Conservation (phyloP, 2,113 vertebrate genomes). For the Tenebrosternarchus preto region DNA sequence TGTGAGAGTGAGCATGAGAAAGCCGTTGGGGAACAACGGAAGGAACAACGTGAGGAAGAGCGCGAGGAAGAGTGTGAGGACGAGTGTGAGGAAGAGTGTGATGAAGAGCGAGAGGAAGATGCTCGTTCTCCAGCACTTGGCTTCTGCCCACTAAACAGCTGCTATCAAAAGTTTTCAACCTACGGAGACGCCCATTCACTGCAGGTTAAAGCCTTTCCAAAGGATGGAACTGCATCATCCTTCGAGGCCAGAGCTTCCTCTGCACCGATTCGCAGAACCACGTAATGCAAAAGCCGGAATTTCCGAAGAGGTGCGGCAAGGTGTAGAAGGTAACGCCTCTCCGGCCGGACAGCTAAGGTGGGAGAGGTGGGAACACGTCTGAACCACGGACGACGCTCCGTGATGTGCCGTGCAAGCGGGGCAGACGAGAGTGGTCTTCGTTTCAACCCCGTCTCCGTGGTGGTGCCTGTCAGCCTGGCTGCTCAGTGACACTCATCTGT, state of each 20-base stretch:
- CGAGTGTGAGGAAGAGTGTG: conserved; percentile 16
- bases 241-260: conserved; percentile 44
- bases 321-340: conserved; percentile 28
- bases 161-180: conserved; percentile 31
- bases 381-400: no score
- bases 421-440: conserved; percentile 57
- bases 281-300: background rate
- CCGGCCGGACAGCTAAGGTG: conserved; percentile 6
- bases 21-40: no score
- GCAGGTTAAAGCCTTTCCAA: conserved; percentile 41
- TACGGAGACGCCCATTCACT: conserved; percentile 42
- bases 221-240: no score
- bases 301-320: conserved; percentile 19
- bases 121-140: conserved; percentile 1
- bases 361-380: conserved; percentile 46
- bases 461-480: conserved; percentile 52
- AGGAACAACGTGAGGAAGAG: no score
- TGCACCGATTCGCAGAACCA: conserved; percentile 21
- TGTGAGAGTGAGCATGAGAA: no score
- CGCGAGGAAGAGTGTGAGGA: conserved; percentile 13
- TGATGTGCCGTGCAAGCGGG: no score
- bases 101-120: conserved; percentile 9
- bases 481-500: conserved; percentile 62
- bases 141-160: no score
- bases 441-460: conserved; percentile 56